phyloP scores from a whole-genome alignment of 2,797 vertebrate genomes.

The Aselliscus stoliczkanus region DNA sequence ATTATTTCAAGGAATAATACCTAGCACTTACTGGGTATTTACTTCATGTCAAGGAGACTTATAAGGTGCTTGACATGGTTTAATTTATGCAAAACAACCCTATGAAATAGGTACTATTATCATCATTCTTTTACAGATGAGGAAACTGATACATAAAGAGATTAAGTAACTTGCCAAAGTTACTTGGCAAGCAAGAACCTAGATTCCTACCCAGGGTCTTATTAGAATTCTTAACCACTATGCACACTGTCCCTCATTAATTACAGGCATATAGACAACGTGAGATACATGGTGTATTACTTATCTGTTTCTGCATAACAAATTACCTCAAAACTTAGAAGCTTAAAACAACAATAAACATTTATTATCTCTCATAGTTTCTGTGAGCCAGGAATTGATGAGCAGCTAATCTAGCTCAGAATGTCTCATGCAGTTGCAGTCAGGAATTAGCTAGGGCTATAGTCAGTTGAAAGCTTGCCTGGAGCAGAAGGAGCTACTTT shows the following conservation, averaged over 20 bases:
- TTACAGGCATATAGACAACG: neutral
- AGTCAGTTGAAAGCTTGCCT: neutral
- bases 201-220: neutral
- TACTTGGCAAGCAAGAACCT: neutral
- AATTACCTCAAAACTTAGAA: neutral
- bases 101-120: neutral
- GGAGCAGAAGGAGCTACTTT: neutral
- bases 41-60: neutral
- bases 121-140: neutral
- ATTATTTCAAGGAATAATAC: neutral
- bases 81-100: neutral
- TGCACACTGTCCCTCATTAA: neutral
- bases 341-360: neutral
- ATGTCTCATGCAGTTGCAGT: neutral
- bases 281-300: neutral
- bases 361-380: neutral
- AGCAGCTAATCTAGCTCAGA: neutral
- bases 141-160: neutral
- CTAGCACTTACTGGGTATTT: neutral
- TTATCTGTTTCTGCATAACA: neutral
- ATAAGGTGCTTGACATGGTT: neutral
- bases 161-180: neutral
- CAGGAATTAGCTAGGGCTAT: neutral
- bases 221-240: neutral
- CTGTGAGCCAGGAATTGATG: neutral